phyloP scores from a whole-genome alignment of 2,113 vertebrate species.

The Copsychus sechellarum region DNA sequence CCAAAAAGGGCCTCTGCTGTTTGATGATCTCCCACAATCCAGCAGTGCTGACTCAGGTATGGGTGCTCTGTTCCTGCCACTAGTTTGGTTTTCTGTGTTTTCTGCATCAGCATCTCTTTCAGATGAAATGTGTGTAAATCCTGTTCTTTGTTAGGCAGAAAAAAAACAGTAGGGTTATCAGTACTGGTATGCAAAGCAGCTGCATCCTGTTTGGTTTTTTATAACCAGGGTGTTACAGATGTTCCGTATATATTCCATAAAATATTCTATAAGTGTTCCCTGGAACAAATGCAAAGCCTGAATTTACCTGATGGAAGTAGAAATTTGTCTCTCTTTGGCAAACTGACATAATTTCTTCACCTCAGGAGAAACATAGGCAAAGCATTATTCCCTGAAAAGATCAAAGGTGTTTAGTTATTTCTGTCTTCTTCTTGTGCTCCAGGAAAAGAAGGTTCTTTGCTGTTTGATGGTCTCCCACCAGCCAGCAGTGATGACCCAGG shows the following conservation, averaged over 20 bases:
- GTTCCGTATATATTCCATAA: not conserved
- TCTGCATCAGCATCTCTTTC: constrained; percentile 32
- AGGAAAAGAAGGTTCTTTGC: constrained; percentile 70
- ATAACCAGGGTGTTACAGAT: not conserved
- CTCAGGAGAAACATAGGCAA: not conserved
- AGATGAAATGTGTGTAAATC: not conserved
- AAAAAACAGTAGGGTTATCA: not conserved
- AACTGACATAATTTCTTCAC: not conserved
- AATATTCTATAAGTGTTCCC: fast-evolving
- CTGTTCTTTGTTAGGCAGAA: not conserved
- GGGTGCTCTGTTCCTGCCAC: not conserved
- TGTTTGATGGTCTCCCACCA: constrained; percentile 75
- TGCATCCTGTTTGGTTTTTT: not conserved
- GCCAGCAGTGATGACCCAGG: constrained; percentile 70
- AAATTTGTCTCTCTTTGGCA: not conserved
- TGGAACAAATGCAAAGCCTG: not conserved
- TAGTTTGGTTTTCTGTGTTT: not conserved
- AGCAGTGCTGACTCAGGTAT: constrained; percentile 73
- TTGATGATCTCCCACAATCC: constrained; percentile 72
- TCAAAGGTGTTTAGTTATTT: not conserved
- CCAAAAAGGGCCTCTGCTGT: constrained; percentile 59
- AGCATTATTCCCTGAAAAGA: not conserved
- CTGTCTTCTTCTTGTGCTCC: constrained; percentile 15
- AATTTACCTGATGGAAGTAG: fast-evolving
- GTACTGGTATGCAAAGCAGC: not conserved